These are phyloP conservation scores for Rynchops niger DNA, from an alignment of 2,113 vertebrate genomes.

Conservation along the genomic window DNA sequence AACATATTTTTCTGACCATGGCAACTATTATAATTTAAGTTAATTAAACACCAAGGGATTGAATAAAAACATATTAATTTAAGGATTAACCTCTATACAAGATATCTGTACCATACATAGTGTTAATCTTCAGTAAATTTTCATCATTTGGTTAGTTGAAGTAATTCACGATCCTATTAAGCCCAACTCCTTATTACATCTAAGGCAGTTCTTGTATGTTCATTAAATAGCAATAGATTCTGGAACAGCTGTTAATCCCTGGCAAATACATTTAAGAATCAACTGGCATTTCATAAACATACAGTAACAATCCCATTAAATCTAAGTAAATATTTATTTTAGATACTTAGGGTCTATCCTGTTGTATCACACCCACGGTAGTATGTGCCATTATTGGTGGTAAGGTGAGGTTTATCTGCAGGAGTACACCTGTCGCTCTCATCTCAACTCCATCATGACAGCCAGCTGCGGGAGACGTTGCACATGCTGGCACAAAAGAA, in stretches of 20 bases:
- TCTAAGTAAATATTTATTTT: slow-evolving; percentile 42
- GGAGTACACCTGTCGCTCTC: background rate
- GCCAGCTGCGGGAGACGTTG: background rate
- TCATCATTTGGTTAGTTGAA: background rate
- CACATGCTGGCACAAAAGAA: background rate
- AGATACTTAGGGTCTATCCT: background rate
- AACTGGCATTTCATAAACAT: slow-evolving; percentile 55
- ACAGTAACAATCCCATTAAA: slow-evolving; percentile 7
- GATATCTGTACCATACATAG: background rate
- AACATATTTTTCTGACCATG: background rate
- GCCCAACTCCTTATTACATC: background rate
- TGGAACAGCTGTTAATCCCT: slow-evolving; percentile 44
- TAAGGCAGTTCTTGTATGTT: slow-evolving; percentile 2
- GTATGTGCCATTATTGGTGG: background rate
- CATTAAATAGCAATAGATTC: slow-evolving; percentile 41
- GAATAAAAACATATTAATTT: slow-evolving; percentile 2
- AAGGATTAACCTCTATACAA: slow-evolving; percentile 12
- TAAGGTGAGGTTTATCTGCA: background rate
- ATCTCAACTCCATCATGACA: background rate
- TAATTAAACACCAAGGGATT: slow-evolving; percentile 18
- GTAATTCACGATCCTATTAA: slow-evolving; percentile 31
- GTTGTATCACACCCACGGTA: background rate
- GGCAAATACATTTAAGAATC: slow-evolving; percentile 45
- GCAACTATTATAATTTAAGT: background rate
- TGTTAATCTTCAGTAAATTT: slow-evolving; percentile 27